Percentiles rank a stretch among this genome's conserved stretches.
Evolutionary conservation across 2,113 vertebrate species (phyloP).

Genomic region (Sebastes fasciatus): DNA sequence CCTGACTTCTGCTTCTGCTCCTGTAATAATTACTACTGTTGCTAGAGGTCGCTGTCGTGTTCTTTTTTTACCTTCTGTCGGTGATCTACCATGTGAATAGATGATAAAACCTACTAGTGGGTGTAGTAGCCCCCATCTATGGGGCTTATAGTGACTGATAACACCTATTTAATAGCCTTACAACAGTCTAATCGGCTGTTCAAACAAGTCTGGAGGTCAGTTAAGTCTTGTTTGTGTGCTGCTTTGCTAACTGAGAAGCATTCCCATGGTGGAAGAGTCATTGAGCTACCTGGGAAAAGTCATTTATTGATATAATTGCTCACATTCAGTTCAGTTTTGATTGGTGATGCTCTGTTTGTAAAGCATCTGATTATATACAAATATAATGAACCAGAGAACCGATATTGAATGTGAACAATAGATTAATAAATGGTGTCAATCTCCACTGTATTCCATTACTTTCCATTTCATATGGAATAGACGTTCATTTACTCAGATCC

Average conservation of each 20-base stretch:
- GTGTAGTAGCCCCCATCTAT: no score
- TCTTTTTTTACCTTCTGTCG: no score
- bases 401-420: conserved; percentile 49
- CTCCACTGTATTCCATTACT: background rate
- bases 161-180: no score
- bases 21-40: no score
- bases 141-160: no score
- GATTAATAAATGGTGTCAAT: conserved; percentile 47
- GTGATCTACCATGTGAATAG: no score
- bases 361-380: background rate
- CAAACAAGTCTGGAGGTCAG: conserved; percentile 6
- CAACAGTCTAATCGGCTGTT: no score
- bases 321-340: conserved; percentile 45
- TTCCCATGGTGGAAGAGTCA: background rate
- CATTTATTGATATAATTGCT: conserved; percentile 60
- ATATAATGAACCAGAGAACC: background rate
- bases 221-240: background rate
- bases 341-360: background rate
- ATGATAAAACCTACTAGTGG: no score
- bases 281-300: background rate
- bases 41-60: no score
- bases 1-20: no score
- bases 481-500: background rate
- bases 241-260: background rate
- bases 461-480: background rate